Conservation (phyloP, 2,888 invertebrate genomes). For the Cybosia mesomella region DNA sequence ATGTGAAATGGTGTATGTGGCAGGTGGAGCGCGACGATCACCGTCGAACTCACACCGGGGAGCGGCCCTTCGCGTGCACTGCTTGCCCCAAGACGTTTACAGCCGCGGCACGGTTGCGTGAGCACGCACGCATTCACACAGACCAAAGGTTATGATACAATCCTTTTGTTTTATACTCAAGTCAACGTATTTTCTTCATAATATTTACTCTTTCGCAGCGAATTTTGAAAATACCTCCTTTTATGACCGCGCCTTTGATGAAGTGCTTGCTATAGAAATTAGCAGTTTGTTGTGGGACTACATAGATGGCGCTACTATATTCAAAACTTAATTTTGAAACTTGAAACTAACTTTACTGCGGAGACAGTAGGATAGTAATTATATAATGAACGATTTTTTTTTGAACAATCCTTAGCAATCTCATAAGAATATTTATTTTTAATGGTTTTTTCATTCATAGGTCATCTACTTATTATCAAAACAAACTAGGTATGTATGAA, state of each 20-base stretch:
- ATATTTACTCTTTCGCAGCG: conserved; percentile 15
- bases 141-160: conserved; percentile 77
- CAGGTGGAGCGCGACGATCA: conserved; percentile 86
- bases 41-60: conserved; percentile 83
- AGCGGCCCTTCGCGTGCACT: conserved; percentile 82
- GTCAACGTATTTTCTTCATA: conserved; percentile 23
- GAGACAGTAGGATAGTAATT: neutral
- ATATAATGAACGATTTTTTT: neutral
- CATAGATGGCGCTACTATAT: conserved; percentile 37
- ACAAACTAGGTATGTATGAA: neutral
- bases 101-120: conserved; percentile 82
- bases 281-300: neutral
- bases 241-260: conserved; percentile 16
- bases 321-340: neutral
- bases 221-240: conserved; percentile 5
- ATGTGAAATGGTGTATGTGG: conserved; percentile 59
- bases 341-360: conserved; percentile 1
- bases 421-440: neutral
- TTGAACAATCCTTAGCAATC: neutral
- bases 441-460: neutral
- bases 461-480: neutral
- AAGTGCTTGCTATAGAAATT: conserved; percentile 6
- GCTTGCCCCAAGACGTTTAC: conserved; percentile 85
- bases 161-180: conserved; percentile 46
- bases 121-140: conserved; percentile 83